Percentiles rank a stretch among this genome's conserved stretches.
phyloP scores from a whole-genome alignment of 2,888 invertebrate species.

The Serripes groenlandicus region DNA sequence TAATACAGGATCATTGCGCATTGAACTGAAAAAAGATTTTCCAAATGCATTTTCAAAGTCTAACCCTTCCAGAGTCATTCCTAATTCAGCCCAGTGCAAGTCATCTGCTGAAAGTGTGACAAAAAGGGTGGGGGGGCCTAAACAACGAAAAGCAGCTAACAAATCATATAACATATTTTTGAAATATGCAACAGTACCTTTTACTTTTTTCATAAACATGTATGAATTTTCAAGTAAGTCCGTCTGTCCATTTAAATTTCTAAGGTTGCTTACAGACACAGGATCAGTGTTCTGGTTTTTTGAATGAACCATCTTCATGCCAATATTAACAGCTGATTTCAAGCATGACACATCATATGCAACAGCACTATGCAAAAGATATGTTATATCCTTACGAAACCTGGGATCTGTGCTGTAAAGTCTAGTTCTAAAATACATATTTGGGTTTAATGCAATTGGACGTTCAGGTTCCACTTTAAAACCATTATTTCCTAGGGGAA shows the following conservation, averaged over 20 bases:
- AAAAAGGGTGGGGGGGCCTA: slow-evolving; percentile 61
- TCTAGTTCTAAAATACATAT: slow-evolving; percentile 44
- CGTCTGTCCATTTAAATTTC: slow-evolving; percentile 8
- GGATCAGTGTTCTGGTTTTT: slow-evolving; percentile 9
- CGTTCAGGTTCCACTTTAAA: slow-evolving; percentile 14
- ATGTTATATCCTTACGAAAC: slow-evolving; percentile 48
- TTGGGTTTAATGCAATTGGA: slow-evolving; percentile 24
- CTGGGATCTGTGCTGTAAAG: slow-evolving; percentile 30
- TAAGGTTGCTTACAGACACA: slow-evolving; percentile 12
- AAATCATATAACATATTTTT: slow-evolving; percentile 51
- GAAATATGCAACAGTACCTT: slow-evolving; percentile 63
- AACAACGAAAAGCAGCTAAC: slow-evolving; percentile 43
- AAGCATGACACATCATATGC: slow-evolving; percentile 39
- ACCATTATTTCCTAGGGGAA: slow-evolving; percentile 48
- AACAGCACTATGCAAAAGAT: slow-evolving; percentile 45
- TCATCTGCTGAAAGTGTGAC: slow-evolving; percentile 67
- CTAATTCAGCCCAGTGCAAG: slow-evolving; percentile 62
- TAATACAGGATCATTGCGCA: slow-evolving; percentile 43
- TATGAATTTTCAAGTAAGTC: slow-evolving; percentile 54
- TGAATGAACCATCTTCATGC: slow-evolving; percentile 42
- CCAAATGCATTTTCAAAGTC: slow-evolving; percentile 27
- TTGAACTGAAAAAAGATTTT: slow-evolving; percentile 23
- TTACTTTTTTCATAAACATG: slow-evolving; percentile 68
- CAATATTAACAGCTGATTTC: slow-evolving; percentile 35
- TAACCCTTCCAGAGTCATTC: slow-evolving; percentile 44